Percentiles rank a stretch among this genome's conserved stretches.
Conservation (phyloP, 1,140 invertebrate genomes). For the Proctacanthus coquilletti region DNA sequence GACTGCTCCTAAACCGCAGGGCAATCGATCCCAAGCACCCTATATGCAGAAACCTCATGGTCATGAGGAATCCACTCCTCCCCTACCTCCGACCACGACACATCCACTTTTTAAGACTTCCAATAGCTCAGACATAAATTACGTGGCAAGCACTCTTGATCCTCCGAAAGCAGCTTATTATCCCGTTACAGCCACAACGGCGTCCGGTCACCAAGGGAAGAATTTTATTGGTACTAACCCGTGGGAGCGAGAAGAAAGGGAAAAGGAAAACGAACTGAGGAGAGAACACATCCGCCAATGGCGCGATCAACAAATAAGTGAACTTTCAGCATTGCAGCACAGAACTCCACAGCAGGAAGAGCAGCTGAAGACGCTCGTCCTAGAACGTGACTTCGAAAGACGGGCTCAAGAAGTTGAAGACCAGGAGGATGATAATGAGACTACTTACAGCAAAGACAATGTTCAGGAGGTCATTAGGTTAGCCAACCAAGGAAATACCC, state of each 20-base stretch:
- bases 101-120: constrained; percentile 56
- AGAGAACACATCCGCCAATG: constrained; percentile 34
- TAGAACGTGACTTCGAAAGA: constrained; percentile 79
- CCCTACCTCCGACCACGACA: constrained; percentile 53
- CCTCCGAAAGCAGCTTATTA: constrained; percentile 60
- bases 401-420: constrained; percentile 60
- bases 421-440: constrained; percentile 65
- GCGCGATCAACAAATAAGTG: constrained; percentile 72
- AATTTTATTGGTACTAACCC: constrained; percentile 43
- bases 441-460: constrained; percentile 29
- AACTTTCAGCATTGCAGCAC: constrained; percentile 48
- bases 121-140: constrained; percentile 24
- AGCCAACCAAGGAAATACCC: constrained; percentile 16
- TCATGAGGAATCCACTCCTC: constrained; percentile 41
- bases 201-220: constrained; percentile 13
- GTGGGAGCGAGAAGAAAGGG: constrained; percentile 78
- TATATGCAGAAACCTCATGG: constrained; percentile 15
- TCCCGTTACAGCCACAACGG: constrained; percentile 25
- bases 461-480: constrained; percentile 25
- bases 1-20: constrained; percentile 29
- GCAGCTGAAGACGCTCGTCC: constrained; percentile 61
- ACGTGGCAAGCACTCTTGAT: constrained; percentile 46
- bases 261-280: constrained; percentile 42
- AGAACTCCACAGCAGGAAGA: constrained; percentile 70
- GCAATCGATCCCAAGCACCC: too few species aligned